Base-by-base conservation (phyloP, 1,140 invertebrate species). In the Saccostrea cuccullata region DNA sequence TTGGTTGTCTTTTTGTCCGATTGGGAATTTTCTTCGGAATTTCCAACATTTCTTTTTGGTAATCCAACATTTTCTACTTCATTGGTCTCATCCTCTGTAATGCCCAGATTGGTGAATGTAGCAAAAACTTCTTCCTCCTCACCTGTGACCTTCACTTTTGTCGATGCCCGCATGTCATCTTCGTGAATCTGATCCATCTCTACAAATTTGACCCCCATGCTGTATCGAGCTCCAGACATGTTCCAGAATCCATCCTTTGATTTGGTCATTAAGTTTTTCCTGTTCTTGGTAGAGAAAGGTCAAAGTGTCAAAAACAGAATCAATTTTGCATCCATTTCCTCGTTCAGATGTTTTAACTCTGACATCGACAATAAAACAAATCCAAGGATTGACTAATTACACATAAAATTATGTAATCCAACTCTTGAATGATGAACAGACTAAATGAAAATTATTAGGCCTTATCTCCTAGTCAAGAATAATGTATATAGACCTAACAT, bases 181-280 rank as follows among this genome's bases (percentile, higher is more conserved):
- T 90, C 87, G 67, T 90, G 82, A 58, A 90, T 90, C 82, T 93
- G 91, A 67, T 87, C 86, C 3, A 70, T 15, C 8, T 89, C 77
- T 11, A 93, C 89, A 56, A 89, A 87, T 23, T 91, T 92, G 9
- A 84, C 77, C 9, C 92, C 92, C 90, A 92, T 92, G 55, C 70
- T 91, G 84, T 93, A 93, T 26, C 92, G 87, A 30, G 92, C 91
- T 40, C 90, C 82, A 15, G 92, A 91, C 91, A 93, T 90, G 67
- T 91, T 82, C 8, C 92, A 86, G 85, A 88, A 92, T 36, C 92
- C 92, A 85, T 87, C 85, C 85, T 36, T 91, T 92, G 87, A 93
- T 73, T 3, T 87, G 40, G 9, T 89, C 84, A 0, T 90, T 88
- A 2, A 93, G 85, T 55, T 90, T 82, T 20, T 88, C 85, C 77